A percentile compares a stretch with the other conserved stretches of the same genome.
Conservation (phyloP, 2,797 vertebrate species). For the Syngnathus rostellatus region DNA sequence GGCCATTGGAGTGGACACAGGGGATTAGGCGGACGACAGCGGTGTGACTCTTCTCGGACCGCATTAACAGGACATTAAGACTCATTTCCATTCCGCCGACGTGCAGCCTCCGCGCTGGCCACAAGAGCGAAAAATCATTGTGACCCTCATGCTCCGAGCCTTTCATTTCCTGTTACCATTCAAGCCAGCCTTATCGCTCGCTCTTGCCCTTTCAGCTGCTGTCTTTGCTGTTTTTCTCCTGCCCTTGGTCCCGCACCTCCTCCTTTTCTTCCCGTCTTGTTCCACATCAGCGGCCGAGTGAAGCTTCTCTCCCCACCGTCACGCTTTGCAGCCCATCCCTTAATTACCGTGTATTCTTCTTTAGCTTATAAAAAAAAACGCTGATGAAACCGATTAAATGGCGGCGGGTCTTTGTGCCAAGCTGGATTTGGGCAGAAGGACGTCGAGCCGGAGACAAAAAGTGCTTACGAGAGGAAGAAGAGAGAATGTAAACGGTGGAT, state of each 20-base stretch:
- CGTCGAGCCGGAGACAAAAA: constrained; percentile 27
- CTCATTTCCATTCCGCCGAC: constrained; percentile 62
- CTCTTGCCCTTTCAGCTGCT: constrained; percentile 47
- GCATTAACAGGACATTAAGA: constrained; percentile 67
- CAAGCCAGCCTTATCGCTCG: constrained; percentile 56
- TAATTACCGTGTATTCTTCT: constrained; percentile 76
- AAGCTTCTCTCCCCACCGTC: constrained; percentile 55
- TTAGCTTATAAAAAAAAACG: constrained; percentile 73
- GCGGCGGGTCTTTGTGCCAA: constrained; percentile 49
- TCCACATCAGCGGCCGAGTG: constrained; percentile 59
- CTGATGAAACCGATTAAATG: constrained; percentile 75
- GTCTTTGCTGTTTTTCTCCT: constrained; percentile 16
- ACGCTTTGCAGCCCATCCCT: constrained; percentile 60
- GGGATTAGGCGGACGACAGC: constrained; percentile 65
- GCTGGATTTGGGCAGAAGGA: constrained; percentile 39
- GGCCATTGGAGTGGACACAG: constrained; percentile 67
- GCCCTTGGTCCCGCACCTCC: constrained; percentile 47
- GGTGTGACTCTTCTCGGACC: constrained; percentile 64
- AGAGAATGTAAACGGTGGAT: constrained; percentile 31
- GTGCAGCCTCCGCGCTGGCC: constrained; percentile 45
- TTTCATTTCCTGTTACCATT: constrained; percentile 68
- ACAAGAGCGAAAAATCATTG: constrained; percentile 45
- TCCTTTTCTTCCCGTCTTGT: constrained; percentile 47
- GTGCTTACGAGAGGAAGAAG: constrained; percentile 16
- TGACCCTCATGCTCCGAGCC: constrained; percentile 55